These are phyloP conservation scores for Polymixis lichenea DNA, from an alignment of 2,888 invertebrate genomes.

Conservation along the genomic window DNA sequence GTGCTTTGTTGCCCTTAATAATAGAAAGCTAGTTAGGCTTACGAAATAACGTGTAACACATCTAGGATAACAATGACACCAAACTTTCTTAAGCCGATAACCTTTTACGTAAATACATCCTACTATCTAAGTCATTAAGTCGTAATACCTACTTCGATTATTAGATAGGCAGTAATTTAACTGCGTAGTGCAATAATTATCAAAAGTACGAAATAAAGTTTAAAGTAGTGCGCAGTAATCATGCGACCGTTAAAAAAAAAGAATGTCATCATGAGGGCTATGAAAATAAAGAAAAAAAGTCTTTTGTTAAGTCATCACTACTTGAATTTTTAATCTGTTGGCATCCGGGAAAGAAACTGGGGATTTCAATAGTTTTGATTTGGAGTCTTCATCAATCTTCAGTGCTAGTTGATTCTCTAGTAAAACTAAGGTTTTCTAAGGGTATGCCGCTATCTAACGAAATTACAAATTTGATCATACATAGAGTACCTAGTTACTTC, in stretches of 20 bases:
- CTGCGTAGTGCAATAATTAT: slow-evolving; percentile 20
- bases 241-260: not conserved
- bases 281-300: not conserved
- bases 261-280: slow-evolving; percentile 10
- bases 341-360: not conserved
- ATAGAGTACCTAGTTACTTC: too few species aligned
- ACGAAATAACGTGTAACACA: not conserved
- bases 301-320: slow-evolving; percentile 20
- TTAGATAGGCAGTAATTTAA: not conserved
- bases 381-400: not conserved
- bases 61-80: not conserved
- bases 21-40: not conserved
- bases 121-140: slow-evolving; percentile 7
- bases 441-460: too few species aligned
- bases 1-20: not conserved
- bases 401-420: not conserved
- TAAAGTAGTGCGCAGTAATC: not conserved
- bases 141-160: not conserved
- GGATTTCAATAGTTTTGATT: not conserved
- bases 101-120: slow-evolving; percentile 33
- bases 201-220: slow-evolving; percentile 9
- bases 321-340: not conserved
- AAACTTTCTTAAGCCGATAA: not conserved
- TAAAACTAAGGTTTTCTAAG: not conserved
- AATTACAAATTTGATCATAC: too few species aligned